Percentiles rank a stretch among this genome's conserved stretches.
phyloP scores from a whole-genome alignment of 2,797 vertebrate species.

The Emys orbicularis region DNA sequence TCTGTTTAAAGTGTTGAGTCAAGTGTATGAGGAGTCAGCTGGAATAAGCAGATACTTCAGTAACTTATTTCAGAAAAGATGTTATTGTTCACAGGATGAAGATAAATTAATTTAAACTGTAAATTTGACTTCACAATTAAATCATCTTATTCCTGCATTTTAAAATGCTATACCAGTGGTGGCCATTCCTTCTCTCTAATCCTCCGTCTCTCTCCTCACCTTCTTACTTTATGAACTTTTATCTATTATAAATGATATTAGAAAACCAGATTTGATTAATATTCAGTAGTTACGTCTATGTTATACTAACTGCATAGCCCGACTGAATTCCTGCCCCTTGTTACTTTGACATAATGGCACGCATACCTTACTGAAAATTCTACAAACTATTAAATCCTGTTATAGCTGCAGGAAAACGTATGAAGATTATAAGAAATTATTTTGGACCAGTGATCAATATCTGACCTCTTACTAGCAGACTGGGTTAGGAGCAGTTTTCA shows the following conservation, averaged over 20 bases:
- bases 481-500: not conserved
- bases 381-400: not conserved
- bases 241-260: not conserved
- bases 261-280: not conserved
- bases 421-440: not conserved
- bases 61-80: not conserved
- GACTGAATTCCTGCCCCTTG: not conserved
- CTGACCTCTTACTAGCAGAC: not conserved
- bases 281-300: not conserved
- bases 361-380: not conserved
- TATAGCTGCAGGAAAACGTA: not conserved
- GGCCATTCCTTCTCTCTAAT: not conserved
- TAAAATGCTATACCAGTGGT: not conserved
- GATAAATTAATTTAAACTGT: not conserved
- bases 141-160: not conserved
- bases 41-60: not conserved
- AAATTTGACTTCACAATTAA: not conserved
- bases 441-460: not conserved
- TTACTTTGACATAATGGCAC: not conserved
- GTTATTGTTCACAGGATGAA: not conserved
- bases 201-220: not conserved
- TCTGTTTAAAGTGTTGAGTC: not conserved
- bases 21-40: not conserved
- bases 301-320: not conserved
- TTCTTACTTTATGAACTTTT: not conserved